phyloP scores from a whole-genome alignment of 2,113 vertebrate genomes.

The Mionectes macconnelli region DNA sequence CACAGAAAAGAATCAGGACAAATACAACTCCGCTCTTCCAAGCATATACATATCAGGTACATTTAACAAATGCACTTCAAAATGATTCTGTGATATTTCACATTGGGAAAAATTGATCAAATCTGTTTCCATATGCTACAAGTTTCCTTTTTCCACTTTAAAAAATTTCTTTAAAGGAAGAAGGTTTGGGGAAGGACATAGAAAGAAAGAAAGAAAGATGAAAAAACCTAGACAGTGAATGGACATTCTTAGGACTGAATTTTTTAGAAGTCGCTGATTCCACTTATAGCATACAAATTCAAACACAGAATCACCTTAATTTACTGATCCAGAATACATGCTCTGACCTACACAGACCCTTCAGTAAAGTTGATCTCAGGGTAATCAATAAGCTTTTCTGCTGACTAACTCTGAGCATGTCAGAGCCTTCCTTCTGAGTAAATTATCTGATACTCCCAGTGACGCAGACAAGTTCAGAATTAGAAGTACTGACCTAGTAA shows the following conservation, averaged over 20 bases:
- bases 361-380: background rate
- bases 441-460: conserved; percentile 1
- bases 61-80: background rate
- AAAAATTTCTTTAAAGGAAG: background rate
- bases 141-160: background rate
- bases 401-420: background rate
- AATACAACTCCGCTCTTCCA: background rate
- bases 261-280: background rate
- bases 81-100: background rate
- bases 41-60: background rate
- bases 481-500: conserved; percentile 49
- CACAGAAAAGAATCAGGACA: background rate
- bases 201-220: background rate
- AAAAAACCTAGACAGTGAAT: background rate
- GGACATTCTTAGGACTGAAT: background rate
- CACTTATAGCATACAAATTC: background rate
- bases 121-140: background rate
- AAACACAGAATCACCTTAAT: background rate
- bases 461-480: conserved; percentile 28
- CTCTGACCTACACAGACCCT: background rate
- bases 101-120: background rate
- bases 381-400: conserved; percentile 15
- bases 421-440: background rate
- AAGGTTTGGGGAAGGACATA: background rate
- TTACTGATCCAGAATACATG: background rate